Conservation (phyloP, 2,797 vertebrate species). For the Cetoscarus ocellatus region DNA sequence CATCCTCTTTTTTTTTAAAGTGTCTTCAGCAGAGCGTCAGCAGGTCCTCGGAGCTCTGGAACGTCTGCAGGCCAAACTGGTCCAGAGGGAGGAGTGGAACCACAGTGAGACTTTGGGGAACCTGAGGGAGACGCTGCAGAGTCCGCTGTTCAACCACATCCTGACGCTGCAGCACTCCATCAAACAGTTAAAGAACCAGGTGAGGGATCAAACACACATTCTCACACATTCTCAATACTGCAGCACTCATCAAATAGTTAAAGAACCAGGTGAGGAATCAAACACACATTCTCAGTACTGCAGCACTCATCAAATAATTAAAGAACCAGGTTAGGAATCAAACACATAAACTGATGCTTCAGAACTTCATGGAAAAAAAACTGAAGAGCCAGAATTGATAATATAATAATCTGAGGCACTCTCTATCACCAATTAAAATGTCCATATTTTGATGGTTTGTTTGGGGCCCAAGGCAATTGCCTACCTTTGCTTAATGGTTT, state of each 20-base stretch:
- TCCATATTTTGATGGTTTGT: too few species aligned
- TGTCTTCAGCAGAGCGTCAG: slow-evolving; percentile 87
- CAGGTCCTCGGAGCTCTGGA: slow-evolving; percentile 93
- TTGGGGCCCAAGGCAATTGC: too few species aligned
- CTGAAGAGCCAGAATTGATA: too few species aligned
- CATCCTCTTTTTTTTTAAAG: slow-evolving; percentile 38
- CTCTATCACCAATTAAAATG: too few species aligned
- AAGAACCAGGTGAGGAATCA: slow-evolving; percentile 90
- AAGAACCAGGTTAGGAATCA: slow-evolving; percentile 86
- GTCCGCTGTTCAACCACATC: slow-evolving; percentile 93
- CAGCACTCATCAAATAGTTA: slow-evolving; percentile 96
- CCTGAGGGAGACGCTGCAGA: slow-evolving; percentile 88
- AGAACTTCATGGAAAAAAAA: too few species aligned
- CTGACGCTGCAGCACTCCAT: slow-evolving; percentile 95
- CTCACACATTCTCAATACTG: slow-evolving; percentile 74
- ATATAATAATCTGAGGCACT: too few species aligned
- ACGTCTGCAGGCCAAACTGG: slow-evolving; percentile 90
- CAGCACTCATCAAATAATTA: slow-evolving; percentile 95
- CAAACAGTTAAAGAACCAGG: slow-evolving; percentile 93
- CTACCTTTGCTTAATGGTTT: too few species aligned
- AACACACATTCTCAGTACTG: too few species aligned
- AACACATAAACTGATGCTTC: too few species aligned
- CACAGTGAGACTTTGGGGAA: slow-evolving; percentile 87
- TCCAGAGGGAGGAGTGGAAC: slow-evolving; percentile 89
- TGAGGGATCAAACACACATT: slow-evolving; percentile 36